These are phyloP conservation scores for Chrysotoxum bicinctum DNA, from an alignment of 2,888 invertebrate species.

Conservation along the genomic window DNA sequence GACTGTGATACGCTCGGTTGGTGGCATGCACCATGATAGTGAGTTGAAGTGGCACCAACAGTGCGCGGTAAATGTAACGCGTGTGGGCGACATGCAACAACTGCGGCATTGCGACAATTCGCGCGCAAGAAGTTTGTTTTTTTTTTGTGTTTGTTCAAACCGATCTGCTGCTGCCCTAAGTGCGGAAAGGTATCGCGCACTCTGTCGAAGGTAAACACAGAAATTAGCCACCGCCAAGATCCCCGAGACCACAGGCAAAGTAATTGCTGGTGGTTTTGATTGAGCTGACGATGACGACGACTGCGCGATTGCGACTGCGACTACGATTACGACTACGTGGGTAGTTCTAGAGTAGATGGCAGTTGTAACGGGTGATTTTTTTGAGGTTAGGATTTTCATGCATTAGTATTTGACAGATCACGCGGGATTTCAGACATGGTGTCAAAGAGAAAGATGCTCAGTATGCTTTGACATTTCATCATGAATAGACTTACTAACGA, in stretches of 20 bases:
- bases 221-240: conserved; percentile 65
- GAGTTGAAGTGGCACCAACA: conserved; percentile 20
- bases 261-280: conserved; percentile 71
- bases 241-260: conserved; percentile 67
- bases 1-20: conserved; percentile 68
- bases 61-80: conserved; percentile 54
- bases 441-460: too few species aligned
- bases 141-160: not conserved
- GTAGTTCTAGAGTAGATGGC: conserved; percentile 21
- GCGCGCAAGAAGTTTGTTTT: conserved; percentile 28
- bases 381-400: too few species aligned
- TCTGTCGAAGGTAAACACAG: conserved; percentile 61
- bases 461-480: too few species aligned
- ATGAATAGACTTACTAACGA: too few species aligned
- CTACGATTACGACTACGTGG: conserved; percentile 57
- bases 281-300: conserved; percentile 44
- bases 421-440: too few species aligned
- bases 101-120: conserved; percentile 63
- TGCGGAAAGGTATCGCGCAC: conserved; percentile 53
- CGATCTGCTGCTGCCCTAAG: conserved; percentile 23
- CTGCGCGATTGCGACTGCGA: not conserved
- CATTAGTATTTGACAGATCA: too few species aligned
- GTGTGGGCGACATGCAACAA: conserved; percentile 69
- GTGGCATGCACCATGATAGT: conserved; percentile 54
- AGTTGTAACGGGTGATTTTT: too few species aligned